Conservation (phyloP, 1,140 invertebrate species). For the Bombus confusus region DNA sequence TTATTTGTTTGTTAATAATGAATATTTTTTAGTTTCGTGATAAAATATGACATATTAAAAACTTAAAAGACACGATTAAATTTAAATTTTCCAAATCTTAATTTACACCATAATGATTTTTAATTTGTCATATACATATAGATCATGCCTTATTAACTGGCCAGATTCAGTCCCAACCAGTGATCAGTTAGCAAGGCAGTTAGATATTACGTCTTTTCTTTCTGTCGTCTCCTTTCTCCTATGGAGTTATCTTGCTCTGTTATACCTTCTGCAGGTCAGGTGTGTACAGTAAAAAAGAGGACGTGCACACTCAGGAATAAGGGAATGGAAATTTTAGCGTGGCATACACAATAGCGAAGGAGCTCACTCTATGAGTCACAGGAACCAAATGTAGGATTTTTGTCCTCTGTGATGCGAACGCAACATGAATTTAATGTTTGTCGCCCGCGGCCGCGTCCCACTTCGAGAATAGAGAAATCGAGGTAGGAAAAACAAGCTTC, state of each 20-base stretch:
- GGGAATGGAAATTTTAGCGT: constrained; percentile 62
- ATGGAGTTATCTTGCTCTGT: neutral
- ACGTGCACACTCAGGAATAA: constrained; percentile 7
- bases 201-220: neutral
- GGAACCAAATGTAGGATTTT: constrained; percentile 10
- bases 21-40: too few species aligned
- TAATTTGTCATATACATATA: too few species aligned
- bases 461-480: constrained; percentile 46
- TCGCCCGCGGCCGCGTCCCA: constrained; percentile 17
- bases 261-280: neutral
- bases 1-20: too few species aligned
- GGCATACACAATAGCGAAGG: neutral
- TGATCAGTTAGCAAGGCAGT: neutral
- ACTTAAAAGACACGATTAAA: too few species aligned
- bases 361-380: too few species aligned
- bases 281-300: neutral
- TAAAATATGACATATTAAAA: too few species aligned
- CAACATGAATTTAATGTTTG: constrained; percentile 46
- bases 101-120: too few species aligned
- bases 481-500: constrained; percentile 40
- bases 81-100: too few species aligned
- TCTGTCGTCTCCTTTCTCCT: neutral
- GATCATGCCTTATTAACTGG: too few species aligned
- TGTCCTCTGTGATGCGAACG: constrained; percentile 3
- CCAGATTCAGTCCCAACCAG: neutral